These are phyloP conservation scores for Tyria jacobaeae DNA, from an alignment of 2,888 invertebrate genomes.

Conservation along the genomic window DNA sequence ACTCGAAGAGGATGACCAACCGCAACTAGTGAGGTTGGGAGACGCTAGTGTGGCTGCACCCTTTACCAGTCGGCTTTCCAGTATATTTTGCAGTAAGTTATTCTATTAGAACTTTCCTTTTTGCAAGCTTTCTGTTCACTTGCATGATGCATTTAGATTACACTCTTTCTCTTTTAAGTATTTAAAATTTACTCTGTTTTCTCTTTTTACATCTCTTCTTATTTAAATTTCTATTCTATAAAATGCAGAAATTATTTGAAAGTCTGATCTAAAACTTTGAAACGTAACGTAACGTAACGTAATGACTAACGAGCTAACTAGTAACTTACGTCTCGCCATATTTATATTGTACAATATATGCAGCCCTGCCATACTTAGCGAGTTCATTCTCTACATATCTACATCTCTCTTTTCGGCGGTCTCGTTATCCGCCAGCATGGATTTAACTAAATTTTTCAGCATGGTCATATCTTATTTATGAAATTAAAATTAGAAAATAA, in stretches of 20 bases:
- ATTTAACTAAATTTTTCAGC: neutral
- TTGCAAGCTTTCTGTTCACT: conserved; percentile 3
- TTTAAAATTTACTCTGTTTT: neutral
- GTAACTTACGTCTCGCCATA: neutral
- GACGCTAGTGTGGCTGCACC: conserved; percentile 99
- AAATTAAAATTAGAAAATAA: too few species aligned
- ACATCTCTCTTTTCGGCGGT: too few species aligned
- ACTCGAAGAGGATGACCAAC: conserved; percentile 94
- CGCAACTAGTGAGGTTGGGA: conserved; percentile 97
- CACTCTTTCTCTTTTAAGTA: neutral
- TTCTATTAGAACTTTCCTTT: conserved; percentile 14
- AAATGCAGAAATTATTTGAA: neutral
- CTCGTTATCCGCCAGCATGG: neutral
- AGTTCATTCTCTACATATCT: neutral
- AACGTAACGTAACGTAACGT: too few species aligned
- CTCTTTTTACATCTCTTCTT: neutral
- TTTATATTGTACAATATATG: neutral
- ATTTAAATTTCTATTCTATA: neutral
- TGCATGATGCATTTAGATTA: conserved; percentile 11
- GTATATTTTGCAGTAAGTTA: conserved; percentile 95
- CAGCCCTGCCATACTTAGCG: neutral
- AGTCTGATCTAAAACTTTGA: neutral
- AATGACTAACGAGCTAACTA: too few species aligned
- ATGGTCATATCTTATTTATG: neutral
- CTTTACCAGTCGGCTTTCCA: conserved; percentile 98